A percentile compares a stretch with the other conserved stretches of the same genome.
Conservation (phyloP, 2,888 invertebrate genomes). For the Notocelia uddmanniana region DNA sequence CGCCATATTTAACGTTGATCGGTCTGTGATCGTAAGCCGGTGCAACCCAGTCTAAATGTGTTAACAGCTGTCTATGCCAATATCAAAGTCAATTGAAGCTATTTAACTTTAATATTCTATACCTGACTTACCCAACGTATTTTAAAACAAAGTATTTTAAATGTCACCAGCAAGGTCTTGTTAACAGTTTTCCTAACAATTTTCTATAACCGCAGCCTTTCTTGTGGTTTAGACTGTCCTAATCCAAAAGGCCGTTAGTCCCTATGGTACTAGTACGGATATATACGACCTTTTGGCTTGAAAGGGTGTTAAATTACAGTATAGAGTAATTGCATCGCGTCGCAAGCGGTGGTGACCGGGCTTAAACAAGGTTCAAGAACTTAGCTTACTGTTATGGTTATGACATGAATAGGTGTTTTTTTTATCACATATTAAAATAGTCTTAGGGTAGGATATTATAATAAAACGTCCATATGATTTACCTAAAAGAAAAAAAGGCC, state of each 20-base stretch:
- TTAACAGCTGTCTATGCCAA: too few species aligned
- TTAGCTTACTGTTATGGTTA: too few species aligned
- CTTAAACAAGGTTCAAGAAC: neutral
- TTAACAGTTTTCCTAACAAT: conserved; percentile 21
- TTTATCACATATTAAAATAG: too few species aligned
- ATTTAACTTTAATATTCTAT: too few species aligned
- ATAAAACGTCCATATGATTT: too few species aligned
- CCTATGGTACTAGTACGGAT: neutral
- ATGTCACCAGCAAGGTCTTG: conserved; percentile 23
- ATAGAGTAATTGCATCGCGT: conserved; percentile 31
- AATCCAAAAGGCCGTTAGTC: neutral
- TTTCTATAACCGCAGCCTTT: conserved; percentile 29
- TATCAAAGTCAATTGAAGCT: too few species aligned
- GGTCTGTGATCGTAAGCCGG: too few species aligned
- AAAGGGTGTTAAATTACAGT: conserved; percentile 1
- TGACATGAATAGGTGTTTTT: too few species aligned
- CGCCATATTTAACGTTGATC: too few species aligned
- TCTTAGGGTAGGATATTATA: too few species aligned
- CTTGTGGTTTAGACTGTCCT: conserved; percentile 20
- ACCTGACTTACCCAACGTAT: neutral
- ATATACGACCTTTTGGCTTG: neutral
- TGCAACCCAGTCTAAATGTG: too few species aligned
- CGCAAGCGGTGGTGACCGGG: conserved; percentile 6
- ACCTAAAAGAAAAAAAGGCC: too few species aligned
- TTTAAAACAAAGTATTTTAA: conserved; percentile 5